A percentile compares a stretch with the other conserved stretches of the same genome.
phyloP scores from a whole-genome alignment of 1,140 invertebrate species.

The Nasonia longicornis region DNA sequence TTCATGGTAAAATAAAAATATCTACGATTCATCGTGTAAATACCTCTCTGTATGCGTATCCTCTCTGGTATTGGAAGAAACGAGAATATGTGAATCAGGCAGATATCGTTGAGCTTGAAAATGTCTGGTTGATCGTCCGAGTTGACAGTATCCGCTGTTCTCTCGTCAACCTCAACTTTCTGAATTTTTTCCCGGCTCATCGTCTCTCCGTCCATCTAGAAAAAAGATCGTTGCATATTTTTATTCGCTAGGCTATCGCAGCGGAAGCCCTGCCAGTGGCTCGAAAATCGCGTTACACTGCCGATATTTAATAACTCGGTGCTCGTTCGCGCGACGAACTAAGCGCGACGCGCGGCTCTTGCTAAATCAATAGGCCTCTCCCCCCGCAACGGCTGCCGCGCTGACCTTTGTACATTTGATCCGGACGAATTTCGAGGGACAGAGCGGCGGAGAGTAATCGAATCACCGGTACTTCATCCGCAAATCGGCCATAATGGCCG shows the following conservation, averaged over 20 bases:
- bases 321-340: constrained; percentile 14
- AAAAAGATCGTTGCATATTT: background rate
- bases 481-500: constrained; percentile 64
- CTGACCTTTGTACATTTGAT: constrained; percentile 64
- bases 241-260: too few relatives aligned
- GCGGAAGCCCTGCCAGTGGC: background rate
- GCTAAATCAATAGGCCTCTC: constrained; percentile 37
- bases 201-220: background rate
- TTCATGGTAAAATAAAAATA: too few relatives aligned
- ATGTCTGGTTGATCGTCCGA: too few relatives aligned
- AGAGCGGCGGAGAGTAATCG: constrained; percentile 57
- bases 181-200: background rate
- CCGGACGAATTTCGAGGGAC: constrained; percentile 61
- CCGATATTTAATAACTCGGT: constrained; percentile 13
- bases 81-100: too few relatives aligned
- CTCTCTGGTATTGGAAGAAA: too few relatives aligned
- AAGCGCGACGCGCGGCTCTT: constrained; percentile 7
- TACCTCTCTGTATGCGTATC: too few relatives aligned
- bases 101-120: too few relatives aligned
- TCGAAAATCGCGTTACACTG: background rate
- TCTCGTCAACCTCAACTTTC: background rate
- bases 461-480: constrained; percentile 64
- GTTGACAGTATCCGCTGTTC: background rate
- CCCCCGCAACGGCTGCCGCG: background rate
- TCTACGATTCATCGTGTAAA: too few relatives aligned